phyloP scores from a whole-genome alignment of 2,113 vertebrate genomes.

The Ptychochromis oligacanthus region DNA sequence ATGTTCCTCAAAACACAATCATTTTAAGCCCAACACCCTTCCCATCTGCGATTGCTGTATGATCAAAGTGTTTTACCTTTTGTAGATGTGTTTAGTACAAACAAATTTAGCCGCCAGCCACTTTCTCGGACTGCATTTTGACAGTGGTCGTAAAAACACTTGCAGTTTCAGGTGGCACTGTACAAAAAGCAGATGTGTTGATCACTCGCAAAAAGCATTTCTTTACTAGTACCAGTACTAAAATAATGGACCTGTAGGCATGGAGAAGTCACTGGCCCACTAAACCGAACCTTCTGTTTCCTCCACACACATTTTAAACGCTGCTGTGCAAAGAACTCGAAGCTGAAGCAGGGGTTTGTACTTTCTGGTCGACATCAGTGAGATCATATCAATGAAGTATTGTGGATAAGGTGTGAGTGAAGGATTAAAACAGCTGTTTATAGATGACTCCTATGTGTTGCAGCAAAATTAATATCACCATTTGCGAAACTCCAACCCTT shows the following conservation, averaged over 20 bases:
- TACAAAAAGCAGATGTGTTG: constrained; percentile 28
- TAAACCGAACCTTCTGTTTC: background rate
- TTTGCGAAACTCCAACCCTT: background rate
- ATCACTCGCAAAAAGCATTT: constrained; percentile 18
- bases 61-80: constrained; percentile 6
- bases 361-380: background rate
- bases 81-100: background rate
- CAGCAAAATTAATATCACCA: too few relatives aligned
- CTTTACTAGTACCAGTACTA: background rate
- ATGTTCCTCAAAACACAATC: background rate
- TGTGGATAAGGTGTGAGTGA: background rate
- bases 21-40: background rate
- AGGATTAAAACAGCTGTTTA: background rate
- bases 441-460: too few relatives aligned
- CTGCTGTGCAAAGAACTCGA: background rate
- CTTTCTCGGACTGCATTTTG: constrained; percentile 21
- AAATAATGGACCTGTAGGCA: constrained; percentile 9
- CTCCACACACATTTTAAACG: background rate
- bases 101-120: background rate
- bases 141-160: constrained; percentile 56
- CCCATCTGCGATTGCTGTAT: background rate
- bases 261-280: background rate
- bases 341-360: background rate
- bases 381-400: background rate
- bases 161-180: constrained; percentile 65